Percentiles rank a stretch among this genome's conserved stretches.
Conservation (phyloP, 1,140 invertebrate species). For the Tribolium madens region DNA sequence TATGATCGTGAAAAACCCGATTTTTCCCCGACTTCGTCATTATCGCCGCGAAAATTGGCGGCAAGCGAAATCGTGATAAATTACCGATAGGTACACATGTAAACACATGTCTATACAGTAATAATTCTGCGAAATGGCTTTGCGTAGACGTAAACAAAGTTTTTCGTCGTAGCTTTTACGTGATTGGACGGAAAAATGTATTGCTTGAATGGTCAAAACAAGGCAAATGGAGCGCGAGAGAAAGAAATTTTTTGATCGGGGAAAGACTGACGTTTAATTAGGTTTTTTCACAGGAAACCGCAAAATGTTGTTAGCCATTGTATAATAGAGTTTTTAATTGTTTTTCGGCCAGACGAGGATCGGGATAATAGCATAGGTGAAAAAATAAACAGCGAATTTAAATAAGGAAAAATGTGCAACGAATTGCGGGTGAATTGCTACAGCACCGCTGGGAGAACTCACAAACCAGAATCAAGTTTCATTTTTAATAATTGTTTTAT, state of each 20-base stretch:
- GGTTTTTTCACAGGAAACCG: neutral
- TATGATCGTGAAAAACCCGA: neutral
- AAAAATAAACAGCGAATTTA: neutral
- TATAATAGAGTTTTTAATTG: neutral
- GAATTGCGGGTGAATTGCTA: neutral
- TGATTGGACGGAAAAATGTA: constrained; percentile 37
- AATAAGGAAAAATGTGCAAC: neutral
- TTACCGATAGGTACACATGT: constrained; percentile 21
- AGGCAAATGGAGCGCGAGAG: neutral
- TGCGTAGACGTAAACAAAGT: constrained; percentile 27
- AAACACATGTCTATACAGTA: constrained; percentile 26
- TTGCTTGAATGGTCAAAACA: constrained; percentile 28
- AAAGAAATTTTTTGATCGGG: neutral
- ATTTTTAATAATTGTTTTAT: too few species aligned
- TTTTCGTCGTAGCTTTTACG: constrained; percentile 32
- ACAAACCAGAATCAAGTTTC: too few species aligned
- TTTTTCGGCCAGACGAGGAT: neutral
- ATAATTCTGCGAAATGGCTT: constrained; percentile 17
- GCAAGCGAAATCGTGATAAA: neutral
- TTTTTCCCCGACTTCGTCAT: neutral
- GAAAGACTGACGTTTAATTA: neutral
- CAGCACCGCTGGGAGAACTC: neutral
- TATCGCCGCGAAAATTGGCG: constrained; percentile 4
- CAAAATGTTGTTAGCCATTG: neutral
- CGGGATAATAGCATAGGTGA: neutral